Evolutionary conservation across 2,113 vertebrate genomes (phyloP), one percentile per base, ranked within the genome.

Genomic region (Ceyx cyanopectus): DNA sequence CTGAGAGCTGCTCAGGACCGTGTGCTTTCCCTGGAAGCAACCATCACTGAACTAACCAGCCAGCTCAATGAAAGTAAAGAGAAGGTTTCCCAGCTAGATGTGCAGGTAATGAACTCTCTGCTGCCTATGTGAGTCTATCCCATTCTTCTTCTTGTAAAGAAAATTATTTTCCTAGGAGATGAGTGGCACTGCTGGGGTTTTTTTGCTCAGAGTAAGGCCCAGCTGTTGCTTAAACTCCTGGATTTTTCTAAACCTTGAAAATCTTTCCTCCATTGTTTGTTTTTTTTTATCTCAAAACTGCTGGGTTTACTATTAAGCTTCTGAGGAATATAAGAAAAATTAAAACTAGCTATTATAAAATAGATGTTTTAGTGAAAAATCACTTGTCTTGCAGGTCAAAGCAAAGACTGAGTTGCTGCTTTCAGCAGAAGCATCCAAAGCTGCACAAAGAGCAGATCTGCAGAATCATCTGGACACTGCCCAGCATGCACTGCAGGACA

Each of bases 341-440:
- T 27, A 41, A 37, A 67, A 29, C 37, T 4, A 79, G 3, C n/a
- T 75, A 2, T 0, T 2, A 10, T 69, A n/a, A 62, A 78, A 30
- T 14, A 45, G 22, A 17, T 51, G 13, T 63, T 90, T 62, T 67
- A 57, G 18, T 32, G 37, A 91, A 87, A 74, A 51, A 43, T 10
- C 41, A 62, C 37, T 94, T 91, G 43, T 95, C 78, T 97, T 97
- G 89, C 95, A 99, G 99, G 96, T 99, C 88, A 99, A 99, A 97
- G 98, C 99, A 79, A 99, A 99, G 97, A 99, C 99, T 7, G 99
- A 99, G 96, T 96, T 99, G 97, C 81, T 99, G 30, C 97, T 99
- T 21, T 99, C 99, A 82, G 97, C 99, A 61, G 99, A 99, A 97
- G 99, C 99, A 43, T 98, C 99, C 8, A 99, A 99, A 97, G 98